Evolutionary conservation across 2,888 invertebrate species (phyloP), one percentile per base, ranked within the genome.

Genomic region (Bimastos eiseni): DNA sequence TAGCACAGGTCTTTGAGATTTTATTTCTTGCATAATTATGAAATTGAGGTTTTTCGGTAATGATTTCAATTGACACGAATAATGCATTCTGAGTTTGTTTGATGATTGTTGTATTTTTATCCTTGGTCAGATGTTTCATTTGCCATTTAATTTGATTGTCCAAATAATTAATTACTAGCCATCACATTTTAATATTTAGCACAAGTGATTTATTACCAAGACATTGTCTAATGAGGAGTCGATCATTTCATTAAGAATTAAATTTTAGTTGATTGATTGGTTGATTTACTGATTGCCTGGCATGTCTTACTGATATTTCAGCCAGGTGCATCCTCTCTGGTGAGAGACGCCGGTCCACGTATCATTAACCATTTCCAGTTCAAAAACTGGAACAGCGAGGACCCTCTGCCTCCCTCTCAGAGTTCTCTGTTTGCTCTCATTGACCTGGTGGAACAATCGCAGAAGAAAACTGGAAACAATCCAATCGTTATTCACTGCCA

Each of bases 401-500:
- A 24, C 11, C 8, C 44, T 8, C n/a, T 86, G 15, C 93, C 93
- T 3, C 49, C 88, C 30, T 90, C 89, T 83, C 89, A 90, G 88
- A 89, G 89, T 17, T 89, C 92, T 49, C 84, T 93, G 83, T 91
- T 93, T 37, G 41, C 91, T 13, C 90, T 93, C 36, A 92, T 92
- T 34, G 92, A 92, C 37, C 89, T 91, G 13, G 91, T 93, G 33
- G 92, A 92, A 88, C 84, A 90, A 37, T 92, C 92, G 37, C 92
- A 92, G 91, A 91, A 91, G 89, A 92, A 92, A 89, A 91, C 91
- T 6, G 92, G 92, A 33, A 91, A 93, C 41, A 91, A 92, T 38
- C 92, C 93, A 17, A 89, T 92, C 34, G 88, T 93, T 41, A 91
- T 93, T 13, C 93, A 93, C 92, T 93, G 93, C 92, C 91, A 92